Percentiles rank a stretch among this genome's conserved stretches.
Evolutionary conservation across 92 coral and sea anemone genomes (phyloP).

Genomic region (Paragorgia papillata): DNA sequence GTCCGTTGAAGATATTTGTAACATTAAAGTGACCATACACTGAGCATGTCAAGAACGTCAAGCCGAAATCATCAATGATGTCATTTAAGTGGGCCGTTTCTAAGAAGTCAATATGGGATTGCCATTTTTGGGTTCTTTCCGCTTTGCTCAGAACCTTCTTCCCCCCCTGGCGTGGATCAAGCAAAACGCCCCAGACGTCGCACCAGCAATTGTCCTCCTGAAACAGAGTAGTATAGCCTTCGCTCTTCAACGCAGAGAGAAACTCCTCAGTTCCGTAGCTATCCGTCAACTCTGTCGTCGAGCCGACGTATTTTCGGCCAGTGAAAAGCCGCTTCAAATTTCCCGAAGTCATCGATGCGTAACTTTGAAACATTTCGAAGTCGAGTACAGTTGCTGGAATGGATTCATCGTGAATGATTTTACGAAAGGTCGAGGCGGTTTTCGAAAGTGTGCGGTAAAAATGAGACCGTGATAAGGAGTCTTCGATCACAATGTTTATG

Average conservation of each 20-base stretch:
- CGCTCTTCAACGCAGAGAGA: background rate
- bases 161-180: slow-evolving; percentile 51
- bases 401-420: slow-evolving; percentile 50
- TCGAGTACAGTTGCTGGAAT: slow-evolving; percentile 68
- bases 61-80: slow-evolving; percentile 67
- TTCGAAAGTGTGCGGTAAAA: slow-evolving; percentile 78
- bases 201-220: slow-evolving; percentile 36
- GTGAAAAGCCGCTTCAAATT: slow-evolving; percentile 67
- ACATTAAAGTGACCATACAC: slow-evolving; percentile 52
- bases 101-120: slow-evolving; percentile 26
- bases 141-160: background rate
- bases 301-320: slow-evolving; percentile 23
- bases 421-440: slow-evolving; percentile 65
- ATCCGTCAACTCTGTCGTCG: too few species aligned
- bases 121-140: slow-evolving; percentile 14
- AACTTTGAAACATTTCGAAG: slow-evolving; percentile 83
- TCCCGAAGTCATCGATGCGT: slow-evolving; percentile 67
- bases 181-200: slow-evolving; percentile 15
- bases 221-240: slow-evolving; percentile 28
- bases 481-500: slow-evolving; percentile 79
- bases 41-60: slow-evolving; percentile 73
- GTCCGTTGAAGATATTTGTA: slow-evolving; percentile 68
- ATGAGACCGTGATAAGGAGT: slow-evolving; percentile 81
- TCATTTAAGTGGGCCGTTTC: slow-evolving; percentile 24
- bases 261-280: slow-evolving; percentile 19